A percentile compares a stretch with the other conserved stretches of the same genome.
phyloP scores from a whole-genome alignment of 1,140 invertebrate genomes.

The Heterodera schachtii region DNA sequence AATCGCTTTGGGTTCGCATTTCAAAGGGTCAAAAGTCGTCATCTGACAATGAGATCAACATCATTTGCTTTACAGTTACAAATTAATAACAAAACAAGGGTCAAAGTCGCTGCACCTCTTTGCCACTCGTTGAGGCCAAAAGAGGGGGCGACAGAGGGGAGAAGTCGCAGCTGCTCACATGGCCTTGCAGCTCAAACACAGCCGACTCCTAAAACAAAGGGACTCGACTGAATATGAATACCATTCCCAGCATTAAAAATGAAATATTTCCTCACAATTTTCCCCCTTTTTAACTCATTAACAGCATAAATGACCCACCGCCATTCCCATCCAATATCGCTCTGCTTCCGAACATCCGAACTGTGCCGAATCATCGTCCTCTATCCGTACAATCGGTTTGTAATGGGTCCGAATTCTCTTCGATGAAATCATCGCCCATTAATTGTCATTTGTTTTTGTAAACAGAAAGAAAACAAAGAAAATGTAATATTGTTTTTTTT shows the following conservation, averaged over 20 bases:
- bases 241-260: not conserved
- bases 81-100: slow-evolving; percentile 4
- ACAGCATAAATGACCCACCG: slow-evolving; percentile 36
- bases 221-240: not conserved
- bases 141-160: slow-evolving; percentile 49
- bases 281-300: not conserved
- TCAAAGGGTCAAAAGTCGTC: slow-evolving; percentile 43
- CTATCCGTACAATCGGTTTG: slow-evolving; percentile 24
- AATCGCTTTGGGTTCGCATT: slow-evolving; percentile 49
- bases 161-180: slow-evolving; percentile 50
- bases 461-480: slow-evolving; percentile 15
- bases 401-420: slow-evolving; percentile 30
- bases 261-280: not conserved
- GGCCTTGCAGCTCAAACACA: slow-evolving; percentile 61
- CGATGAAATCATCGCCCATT: slow-evolving; percentile 8
- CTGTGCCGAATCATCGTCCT: slow-evolving; percentile 39
- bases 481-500: not conserved
- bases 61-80: not conserved
- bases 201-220: slow-evolving; percentile 53
- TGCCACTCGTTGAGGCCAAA: slow-evolving; percentile 52
- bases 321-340: slow-evolving; percentile 57
- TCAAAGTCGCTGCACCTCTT: slow-evolving; percentile 28
- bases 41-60: slow-evolving; percentile 26
- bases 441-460: not conserved
- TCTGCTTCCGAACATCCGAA: slow-evolving; percentile 46